Evolutionary conservation across 2,888 invertebrate genomes (phyloP).

Genomic region (Amphipoea lucens): DNA sequence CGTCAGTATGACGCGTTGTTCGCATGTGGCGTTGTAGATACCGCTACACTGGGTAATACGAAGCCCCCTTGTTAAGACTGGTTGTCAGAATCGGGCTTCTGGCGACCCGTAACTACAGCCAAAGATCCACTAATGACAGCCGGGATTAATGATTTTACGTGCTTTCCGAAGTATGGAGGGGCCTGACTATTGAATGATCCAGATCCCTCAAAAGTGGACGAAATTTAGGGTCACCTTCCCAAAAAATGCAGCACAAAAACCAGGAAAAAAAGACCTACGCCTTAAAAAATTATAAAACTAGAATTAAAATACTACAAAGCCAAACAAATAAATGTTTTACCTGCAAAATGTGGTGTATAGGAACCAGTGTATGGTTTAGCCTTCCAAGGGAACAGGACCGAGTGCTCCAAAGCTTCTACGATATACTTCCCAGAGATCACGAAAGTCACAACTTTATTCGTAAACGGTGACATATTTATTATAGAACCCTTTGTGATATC

Average conservation of each 20-base stretch:
- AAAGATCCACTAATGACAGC: background rate
- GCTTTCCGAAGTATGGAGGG: no score
- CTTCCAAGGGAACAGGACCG: slow-evolving; percentile 77
- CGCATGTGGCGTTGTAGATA: no score
- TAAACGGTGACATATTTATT: slow-evolving; percentile 93
- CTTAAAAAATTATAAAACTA: background rate
- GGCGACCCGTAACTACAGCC: background rate
- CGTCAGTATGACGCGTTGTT: no score
- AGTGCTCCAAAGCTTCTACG: slow-evolving; percentile 88
- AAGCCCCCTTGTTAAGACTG: background rate
- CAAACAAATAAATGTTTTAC: slow-evolving; percentile 64
- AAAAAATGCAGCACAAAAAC: background rate
- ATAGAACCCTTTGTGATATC: slow-evolving; percentile 93
- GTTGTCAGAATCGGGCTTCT: background rate
- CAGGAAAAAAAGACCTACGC: background rate
- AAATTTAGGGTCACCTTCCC: background rate
- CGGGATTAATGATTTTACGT: background rate
- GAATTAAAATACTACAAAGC: background rate
- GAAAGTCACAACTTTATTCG: slow-evolving; percentile 92
- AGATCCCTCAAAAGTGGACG: background rate
- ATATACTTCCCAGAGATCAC: slow-evolving; percentile 92
- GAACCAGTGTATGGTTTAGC: slow-evolving; percentile 78
- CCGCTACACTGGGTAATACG: background rate
- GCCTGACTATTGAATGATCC: background rate
- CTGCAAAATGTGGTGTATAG: slow-evolving; percentile 90